Percentiles rank a stretch among this genome's conserved stretches.
phyloP scores from a whole-genome alignment of 2,113 vertebrate genomes.

The Psittacula cyanocephala region DNA sequence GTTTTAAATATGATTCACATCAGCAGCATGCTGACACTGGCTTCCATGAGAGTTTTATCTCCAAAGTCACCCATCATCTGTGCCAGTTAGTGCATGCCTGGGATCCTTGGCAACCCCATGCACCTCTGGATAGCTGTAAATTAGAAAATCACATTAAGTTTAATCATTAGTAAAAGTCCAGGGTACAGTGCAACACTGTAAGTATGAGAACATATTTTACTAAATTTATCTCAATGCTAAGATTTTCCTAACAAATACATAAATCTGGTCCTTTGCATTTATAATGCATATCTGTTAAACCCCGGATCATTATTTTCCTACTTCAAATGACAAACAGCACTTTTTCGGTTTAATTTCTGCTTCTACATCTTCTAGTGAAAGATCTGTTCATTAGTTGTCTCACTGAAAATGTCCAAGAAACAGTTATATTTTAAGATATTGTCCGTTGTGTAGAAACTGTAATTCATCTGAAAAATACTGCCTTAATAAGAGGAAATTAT shows the following conservation, averaged over 20 bases:
- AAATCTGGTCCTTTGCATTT: not conserved
- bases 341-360: not conserved
- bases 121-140: not conserved
- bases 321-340: not conserved
- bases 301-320: not conserved
- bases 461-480: not conserved
- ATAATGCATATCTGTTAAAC: not conserved
- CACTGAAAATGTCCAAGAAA: not conserved
- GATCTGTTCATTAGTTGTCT: not conserved
- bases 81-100: not conserved
- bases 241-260: not conserved
- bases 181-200: not conserved
- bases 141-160: not conserved
- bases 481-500: not conserved
- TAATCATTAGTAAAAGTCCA: not conserved
- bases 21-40: not conserved
- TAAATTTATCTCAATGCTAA: not conserved
- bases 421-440: not conserved
- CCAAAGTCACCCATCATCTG: not conserved
- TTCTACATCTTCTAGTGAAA: not conserved
- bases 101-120: not conserved
- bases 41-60: not conserved
- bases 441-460: not conserved
- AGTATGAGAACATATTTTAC: not conserved
- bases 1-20: conserved; percentile 2